Evolutionary conservation across 2,113 vertebrate genomes (phyloP), one percentile per base, ranked within the genome.

Genomic region (Ctenomys sociabilis): DNA sequence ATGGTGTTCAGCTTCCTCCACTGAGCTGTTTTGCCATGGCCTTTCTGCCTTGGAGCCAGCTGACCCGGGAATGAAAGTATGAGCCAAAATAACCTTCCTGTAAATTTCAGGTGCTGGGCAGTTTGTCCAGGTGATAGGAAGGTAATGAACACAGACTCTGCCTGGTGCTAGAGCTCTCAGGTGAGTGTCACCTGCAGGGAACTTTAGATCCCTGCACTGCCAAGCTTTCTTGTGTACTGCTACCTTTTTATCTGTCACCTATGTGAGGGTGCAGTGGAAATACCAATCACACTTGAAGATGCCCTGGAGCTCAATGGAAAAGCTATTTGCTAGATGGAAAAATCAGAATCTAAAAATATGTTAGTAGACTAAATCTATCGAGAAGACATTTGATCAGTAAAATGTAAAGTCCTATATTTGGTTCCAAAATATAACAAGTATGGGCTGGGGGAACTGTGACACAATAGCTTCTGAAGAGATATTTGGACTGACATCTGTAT

Each of bases 221-320:
- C 70, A n/a, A 35, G 21, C 52, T 85, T 6, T 32, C 82, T 70
- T 64, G 43, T 75, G 61, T 61, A 30, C 40, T 81, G 19, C 52
- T 30, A 87, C 30, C 32, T 14, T 93, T 95, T 89, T 73, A 87
- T 91, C 85, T 92, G 68, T 94, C 93, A 88, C 40, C 85, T 24
- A 12, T 22, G 30, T 89, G 89, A 68, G 63, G 40, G 80, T 49
- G 35, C 66, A 75, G 30, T 1, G 4, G 43, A 1, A 43, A 70
- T 63, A 57, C n/a, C 94, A 93, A 81, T 91, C 70, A 81, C 45
- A 59, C 54, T 96, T 91, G 92, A 89, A 94, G 86, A 91, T 86
- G 83, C 24, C 80, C 86, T 45, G 59, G 52, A 90, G 86, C 89
- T 91, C 43, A 19, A 13, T 84, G 87, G 87, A 89, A 93, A 87